Evolutionary conservation across 1,140 invertebrate species (phyloP).

Genomic region (Drosophila kepulauana): DNA sequence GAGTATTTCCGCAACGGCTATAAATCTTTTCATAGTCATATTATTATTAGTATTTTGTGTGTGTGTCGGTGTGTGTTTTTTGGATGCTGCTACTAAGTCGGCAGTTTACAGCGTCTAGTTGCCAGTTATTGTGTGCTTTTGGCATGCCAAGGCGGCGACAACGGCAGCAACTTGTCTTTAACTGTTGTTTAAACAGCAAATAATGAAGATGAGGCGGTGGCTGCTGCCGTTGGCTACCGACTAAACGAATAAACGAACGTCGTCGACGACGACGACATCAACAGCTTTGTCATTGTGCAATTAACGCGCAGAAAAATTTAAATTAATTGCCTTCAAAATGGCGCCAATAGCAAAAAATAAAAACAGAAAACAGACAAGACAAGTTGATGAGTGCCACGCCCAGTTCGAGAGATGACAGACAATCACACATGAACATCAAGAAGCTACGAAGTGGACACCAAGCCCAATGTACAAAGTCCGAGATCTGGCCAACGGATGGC

Average conservation of each 20-base stretch:
- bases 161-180: conserved; percentile 72
- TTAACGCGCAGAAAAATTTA: conserved; percentile 76
- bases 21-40: not conserved
- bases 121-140: conserved; percentile 55
- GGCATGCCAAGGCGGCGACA: conserved; percentile 45
- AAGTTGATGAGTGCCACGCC: conserved; percentile 62
- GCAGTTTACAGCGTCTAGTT: conserved; percentile 22
- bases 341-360: conserved; percentile 61
- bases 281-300: conserved; percentile 82
- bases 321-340: conserved; percentile 80
- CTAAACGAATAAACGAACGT: not conserved
- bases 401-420: conserved; percentile 41
- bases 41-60: conserved; percentile 17
- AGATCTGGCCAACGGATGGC: conserved; percentile 14
- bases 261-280: conserved; percentile 11
- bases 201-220: conserved; percentile 67
- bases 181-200: conserved; percentile 74
- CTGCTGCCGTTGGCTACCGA: conserved; percentile 55
- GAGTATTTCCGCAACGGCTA: not conserved
- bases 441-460: conserved; percentile 1
- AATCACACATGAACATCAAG: conserved; percentile 3
- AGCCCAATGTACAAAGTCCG: conserved; percentile 11
- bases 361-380: conserved; percentile 17
- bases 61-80: conserved; percentile 10
- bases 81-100: conserved; percentile 61